Evolutionary conservation across 2,888 invertebrate genomes (phyloP).

Genomic region (Coelinius sp.): DNA sequence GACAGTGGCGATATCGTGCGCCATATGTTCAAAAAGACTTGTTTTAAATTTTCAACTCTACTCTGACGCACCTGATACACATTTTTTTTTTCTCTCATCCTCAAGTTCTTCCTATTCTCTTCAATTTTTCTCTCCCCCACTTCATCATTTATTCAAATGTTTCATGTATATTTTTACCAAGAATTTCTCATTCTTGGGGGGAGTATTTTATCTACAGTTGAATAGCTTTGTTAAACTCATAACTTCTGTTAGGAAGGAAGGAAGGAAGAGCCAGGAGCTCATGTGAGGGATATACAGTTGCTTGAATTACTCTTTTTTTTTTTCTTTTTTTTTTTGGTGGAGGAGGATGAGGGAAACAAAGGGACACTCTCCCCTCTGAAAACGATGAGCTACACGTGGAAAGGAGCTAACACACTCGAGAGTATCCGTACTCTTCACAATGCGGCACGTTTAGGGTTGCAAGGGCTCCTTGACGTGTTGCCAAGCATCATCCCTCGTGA

Average conservation of each 20-base stretch:
- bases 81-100: not conserved
- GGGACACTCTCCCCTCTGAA: constrained; percentile 21
- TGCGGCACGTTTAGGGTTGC: constrained; percentile 64
- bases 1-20: constrained; percentile 60
- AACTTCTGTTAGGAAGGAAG: constrained; percentile 28
- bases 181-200: constrained; percentile 9
- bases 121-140: constrained; percentile 37
- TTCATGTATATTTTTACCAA: constrained; percentile 40
- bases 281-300: constrained; percentile 13
- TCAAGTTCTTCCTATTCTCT: not conserved
- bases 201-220: constrained; percentile 14
- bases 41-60: constrained; percentile 63
- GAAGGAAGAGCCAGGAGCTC: constrained; percentile 1
- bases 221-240: not conserved
- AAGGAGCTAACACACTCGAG: constrained; percentile 3
- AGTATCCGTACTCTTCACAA: constrained; percentile 46
- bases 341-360: constrained; percentile 22
- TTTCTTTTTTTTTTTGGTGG: not conserved
- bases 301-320: not conserved
- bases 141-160: constrained; percentile 32
- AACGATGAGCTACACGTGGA: constrained; percentile 25
- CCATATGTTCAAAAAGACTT: constrained; percentile 66
- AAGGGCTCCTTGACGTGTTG: constrained; percentile 70
- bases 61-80: constrained; percentile 36
- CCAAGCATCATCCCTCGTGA: constrained; percentile 64